Base-by-base conservation (phyloP, 2,888 invertebrate species). In the Ormyrus rosae region DNA sequence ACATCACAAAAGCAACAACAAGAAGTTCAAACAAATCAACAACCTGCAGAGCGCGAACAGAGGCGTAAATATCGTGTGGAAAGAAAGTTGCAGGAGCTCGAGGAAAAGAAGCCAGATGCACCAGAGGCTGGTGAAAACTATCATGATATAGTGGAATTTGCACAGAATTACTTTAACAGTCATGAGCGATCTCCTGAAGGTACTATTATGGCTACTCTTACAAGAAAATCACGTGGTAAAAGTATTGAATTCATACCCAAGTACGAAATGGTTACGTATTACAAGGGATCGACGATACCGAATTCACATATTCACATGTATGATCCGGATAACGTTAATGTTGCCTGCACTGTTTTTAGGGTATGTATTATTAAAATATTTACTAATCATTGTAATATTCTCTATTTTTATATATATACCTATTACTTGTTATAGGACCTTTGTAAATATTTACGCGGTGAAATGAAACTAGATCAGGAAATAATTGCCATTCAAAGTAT, bases 281-380 rank as follows among this genome's bases (percentile, higher is more conserved):
- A 96, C 89, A 96, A 97, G 88, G 95, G 95, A 63, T 96, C 95
- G 87, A 95, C 95, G 79, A 98, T 98, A 85, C 96, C 97, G 0
- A 97, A 96, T 72, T 98, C 98, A 0, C 98, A 98, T 91, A 96
- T 98, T 86, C 97, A 97, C 87, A 94, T 98, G 92, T 97, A 98
- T 89, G 98, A 98, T 91, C 97, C 98, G 0, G 98, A 98, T 89
- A 98, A 98, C 90, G 95, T 98, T 56, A 95, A 95, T 70, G 94
- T 97, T 0, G 97, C 98, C 5, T 97, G 98, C 87, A 95, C 94
- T 83, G 96, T 97, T 83, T 98, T 98, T 91, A 94, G 97, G 91
- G 97, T 97, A 91, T 94, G 94, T 91, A 45, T 51, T 46, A 45
- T 46, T 45, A 50, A 34, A 34, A 34, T 34, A 34, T 34, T 34